phyloP scores from a whole-genome alignment of 2,113 vertebrate species.

The Pelecanoides urinatrix region DNA sequence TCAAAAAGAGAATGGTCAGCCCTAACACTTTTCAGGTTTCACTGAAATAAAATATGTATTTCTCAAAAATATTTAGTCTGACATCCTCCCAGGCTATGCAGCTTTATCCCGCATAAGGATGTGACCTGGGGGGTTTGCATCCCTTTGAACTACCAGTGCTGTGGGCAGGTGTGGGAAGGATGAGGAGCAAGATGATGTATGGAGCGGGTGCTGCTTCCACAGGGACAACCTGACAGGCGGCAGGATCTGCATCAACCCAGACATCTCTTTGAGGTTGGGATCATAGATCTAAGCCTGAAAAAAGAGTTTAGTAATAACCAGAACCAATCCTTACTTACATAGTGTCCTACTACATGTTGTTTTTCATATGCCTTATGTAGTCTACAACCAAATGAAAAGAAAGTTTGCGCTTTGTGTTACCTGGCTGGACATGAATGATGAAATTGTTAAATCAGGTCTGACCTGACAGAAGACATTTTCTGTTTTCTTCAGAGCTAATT shows the following conservation, averaged over 20 bases:
- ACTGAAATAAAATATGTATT: not conserved
- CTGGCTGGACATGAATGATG: not conserved
- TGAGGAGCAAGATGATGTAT: accelerated
- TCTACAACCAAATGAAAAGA: not conserved
- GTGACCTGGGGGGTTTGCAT: not conserved
- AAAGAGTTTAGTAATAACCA: not conserved
- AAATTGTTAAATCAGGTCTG: not conserved
- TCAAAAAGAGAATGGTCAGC: not conserved
- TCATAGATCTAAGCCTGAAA: not conserved
- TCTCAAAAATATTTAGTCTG: not conserved
- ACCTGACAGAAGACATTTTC: not conserved
- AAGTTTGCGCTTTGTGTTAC: not conserved
- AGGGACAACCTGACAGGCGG: not conserved
- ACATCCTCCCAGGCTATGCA: not conserved
- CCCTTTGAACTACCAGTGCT: not conserved
- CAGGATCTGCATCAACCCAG: not conserved
- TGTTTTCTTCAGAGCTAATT: constrained; percentile 40
- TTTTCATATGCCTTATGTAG: not conserved
- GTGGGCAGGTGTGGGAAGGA: not conserved
- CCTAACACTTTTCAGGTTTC: not conserved
- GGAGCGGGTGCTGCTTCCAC: not conserved
- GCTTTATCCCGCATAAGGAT: not conserved
- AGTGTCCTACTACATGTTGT: not conserved
- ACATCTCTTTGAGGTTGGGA: not conserved
- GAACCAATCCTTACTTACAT: not conserved